Base-by-base conservation (phyloP, 2,113 vertebrate species). In the Atherinomorus stipes region DNA sequence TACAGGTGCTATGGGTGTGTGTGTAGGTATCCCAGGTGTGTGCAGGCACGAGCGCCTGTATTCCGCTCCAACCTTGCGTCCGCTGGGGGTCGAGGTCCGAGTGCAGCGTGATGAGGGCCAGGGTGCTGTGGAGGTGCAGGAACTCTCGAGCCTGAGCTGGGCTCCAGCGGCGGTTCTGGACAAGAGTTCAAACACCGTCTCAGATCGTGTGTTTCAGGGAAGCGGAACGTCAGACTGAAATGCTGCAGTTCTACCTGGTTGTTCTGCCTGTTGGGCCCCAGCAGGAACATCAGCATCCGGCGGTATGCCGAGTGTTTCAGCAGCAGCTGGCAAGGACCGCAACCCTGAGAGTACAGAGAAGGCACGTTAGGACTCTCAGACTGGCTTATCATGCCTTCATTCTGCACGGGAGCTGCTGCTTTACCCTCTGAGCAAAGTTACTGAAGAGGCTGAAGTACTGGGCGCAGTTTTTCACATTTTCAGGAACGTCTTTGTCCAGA, bases 401-500 rank as follows among this genome's bases (percentile, higher is more conserved):
- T n/a, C n/a, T n/a, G n/a, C n/a, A n/a, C n/a, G n/a, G n/a, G n/a
- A n/a, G n/a, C 5, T 7, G n/a, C 7, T 57, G 13, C 61, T 12
- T 92, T 95, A 99, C 98, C 97, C 96, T 97, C 83, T 99, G 98
- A 58, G 97, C 92, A 66, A 99, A 99, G 93, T 94, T 98, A 90
- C 96, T 99, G 94, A 99, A 99, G 26, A 99, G 94, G 87, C 94
- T 92, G 88, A 99, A 99, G 91, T 99, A 99, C 89, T 99, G 98
- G 1, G 96, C 94, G 85, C 98, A 99, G 91, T 99, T 98, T 92
- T 99, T 99, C 92, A 98, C 98, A 89, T 98, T 99, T 90, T 99
- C 97, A 7, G 97, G 96, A 11, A 99, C 96, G 56, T 99, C 98
- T 93, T 99, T 99, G 91, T 99, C 98, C 92, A 99, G 87, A 0